Evolutionary conservation across 2,113 vertebrate genomes (phyloP).

Genomic region (Phylloscopus whistleri): DNA sequence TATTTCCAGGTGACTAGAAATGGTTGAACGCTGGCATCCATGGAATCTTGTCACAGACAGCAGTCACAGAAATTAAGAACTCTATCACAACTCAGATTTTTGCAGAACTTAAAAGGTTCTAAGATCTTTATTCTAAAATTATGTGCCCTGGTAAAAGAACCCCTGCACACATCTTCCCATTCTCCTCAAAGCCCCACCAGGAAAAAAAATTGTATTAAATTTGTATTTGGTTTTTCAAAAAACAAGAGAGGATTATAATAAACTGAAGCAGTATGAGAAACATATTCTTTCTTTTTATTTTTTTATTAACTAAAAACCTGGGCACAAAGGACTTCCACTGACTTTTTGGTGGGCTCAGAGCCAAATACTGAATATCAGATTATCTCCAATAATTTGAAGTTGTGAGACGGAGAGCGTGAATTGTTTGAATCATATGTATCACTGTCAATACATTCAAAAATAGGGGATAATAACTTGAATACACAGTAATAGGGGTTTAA

Average conservation of each 20-base stretch:
- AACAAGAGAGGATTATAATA: constrained; percentile 16
- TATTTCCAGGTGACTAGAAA: neutral
- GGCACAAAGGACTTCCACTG: neutral
- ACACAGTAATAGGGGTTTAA: constrained; percentile 42
- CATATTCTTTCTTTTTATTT: neutral
- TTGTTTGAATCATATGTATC: constrained; percentile 38
- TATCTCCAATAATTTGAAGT: constrained; percentile 41
- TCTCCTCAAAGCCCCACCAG: neutral
- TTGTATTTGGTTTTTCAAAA: constrained; percentile 7
- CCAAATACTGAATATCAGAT: constrained; percentile 4
- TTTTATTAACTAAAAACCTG: neutral
- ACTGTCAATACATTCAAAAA: constrained; percentile 51
- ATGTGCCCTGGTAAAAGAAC: neutral
- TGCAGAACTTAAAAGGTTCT: neutral
- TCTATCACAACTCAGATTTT: neutral
- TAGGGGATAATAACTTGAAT: constrained; percentile 33
- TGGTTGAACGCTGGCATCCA: neutral
- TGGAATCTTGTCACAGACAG: neutral
- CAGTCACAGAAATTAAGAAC: neutral
- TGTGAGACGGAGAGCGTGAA: neutral
- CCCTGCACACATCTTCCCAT: neutral
- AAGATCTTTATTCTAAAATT: neutral
- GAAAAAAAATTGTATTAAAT: neutral
- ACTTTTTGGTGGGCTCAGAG: neutral
- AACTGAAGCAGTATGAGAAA: constrained; percentile 16